phyloP scores from a whole-genome alignment of 2,888 invertebrate genomes.

The Candidula unifasciata region DNA sequence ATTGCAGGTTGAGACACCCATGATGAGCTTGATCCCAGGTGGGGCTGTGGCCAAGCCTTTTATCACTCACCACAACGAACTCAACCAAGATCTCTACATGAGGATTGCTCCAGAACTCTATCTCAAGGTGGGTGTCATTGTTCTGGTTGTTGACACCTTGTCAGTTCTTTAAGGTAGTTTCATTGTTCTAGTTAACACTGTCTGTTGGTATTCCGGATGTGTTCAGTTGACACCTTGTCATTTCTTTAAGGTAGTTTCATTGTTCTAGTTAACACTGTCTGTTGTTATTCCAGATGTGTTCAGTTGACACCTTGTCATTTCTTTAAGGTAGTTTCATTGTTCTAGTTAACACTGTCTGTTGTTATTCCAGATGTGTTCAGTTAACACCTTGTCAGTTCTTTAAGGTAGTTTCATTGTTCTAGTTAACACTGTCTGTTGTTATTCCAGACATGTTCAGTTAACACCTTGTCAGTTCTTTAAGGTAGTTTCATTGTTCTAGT shows the following conservation, averaged over 20 bases:
- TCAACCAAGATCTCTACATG: conserved; percentile 98
- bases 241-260: background rate
- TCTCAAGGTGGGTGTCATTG: conserved; percentile 84
- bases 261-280: background rate
- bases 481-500: too few relatives aligned
- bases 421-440: too few relatives aligned
- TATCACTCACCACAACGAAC: conserved; percentile 98
- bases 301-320: background rate
- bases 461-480: too few relatives aligned
- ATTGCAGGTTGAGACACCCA: conserved; percentile 92
- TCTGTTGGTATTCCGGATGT: too few relatives aligned
- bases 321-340: background rate
- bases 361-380: too few relatives aligned
- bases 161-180: background rate
- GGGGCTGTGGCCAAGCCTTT: conserved; percentile 99
- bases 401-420: too few relatives aligned
- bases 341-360: background rate
- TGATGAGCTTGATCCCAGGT: conserved; percentile 99
- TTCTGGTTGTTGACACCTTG: background rate
- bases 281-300: too few relatives aligned
- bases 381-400: too few relatives aligned
- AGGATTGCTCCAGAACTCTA: conserved; percentile 98
- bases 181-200: background rate
- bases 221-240: background rate
- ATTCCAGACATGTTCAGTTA: too few relatives aligned